Evolutionary conservation across 2,888 invertebrate species (phyloP), one percentile per base, ranked within the genome.

Genomic region (Crossocerus cetratus): DNA sequence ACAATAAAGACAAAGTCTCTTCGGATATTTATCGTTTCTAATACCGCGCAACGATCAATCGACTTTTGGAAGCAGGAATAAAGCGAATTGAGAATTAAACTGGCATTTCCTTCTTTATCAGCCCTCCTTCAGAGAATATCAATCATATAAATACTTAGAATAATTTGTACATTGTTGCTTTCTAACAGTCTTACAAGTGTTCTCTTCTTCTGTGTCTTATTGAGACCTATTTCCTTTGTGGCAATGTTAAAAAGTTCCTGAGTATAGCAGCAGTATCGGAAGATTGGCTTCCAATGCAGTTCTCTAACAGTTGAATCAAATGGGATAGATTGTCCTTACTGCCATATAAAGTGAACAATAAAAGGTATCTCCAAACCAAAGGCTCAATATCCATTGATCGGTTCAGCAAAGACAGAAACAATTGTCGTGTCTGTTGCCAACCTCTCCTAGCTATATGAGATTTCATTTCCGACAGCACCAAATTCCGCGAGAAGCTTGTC

Each of bases 351-450:
- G 56, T 3, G 13, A 67, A 5, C 2, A 55, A 61, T n/a, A 67
- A 44, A 32, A 22, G 43, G 16, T 67, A 67, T 14, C 67, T 44
- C 67, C 67, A 67, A 16, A 55, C 43, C 18, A 61, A 14, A 13
- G 55, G 55, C 18, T 67, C 67, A 1, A 60, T 58, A 22, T 67
- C 67, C 1, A 5, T 60, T 3, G 55, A 55, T n/a, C 42, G 18
- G 13, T 43, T 42, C 4, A 67, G 21, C n/a, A 60, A 14, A 14
- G 43, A 22, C 8, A 18, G 55, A n/a, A 67, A 55, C n/a, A 67
- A 32, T 13, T 43, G 18, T 53, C 21, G 21, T 2, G 44, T 5
- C 3, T 42, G 58, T 14, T 5, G 4, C 67, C 67, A 67, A 42
- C 61, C 61, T 4, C 56, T 20, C 1, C 56, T 53, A 4, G 22